Evolutionary conservation across 64 coral and sea anemone genomes (phyloP).

Genomic region (Trachythela sp.): DNA sequence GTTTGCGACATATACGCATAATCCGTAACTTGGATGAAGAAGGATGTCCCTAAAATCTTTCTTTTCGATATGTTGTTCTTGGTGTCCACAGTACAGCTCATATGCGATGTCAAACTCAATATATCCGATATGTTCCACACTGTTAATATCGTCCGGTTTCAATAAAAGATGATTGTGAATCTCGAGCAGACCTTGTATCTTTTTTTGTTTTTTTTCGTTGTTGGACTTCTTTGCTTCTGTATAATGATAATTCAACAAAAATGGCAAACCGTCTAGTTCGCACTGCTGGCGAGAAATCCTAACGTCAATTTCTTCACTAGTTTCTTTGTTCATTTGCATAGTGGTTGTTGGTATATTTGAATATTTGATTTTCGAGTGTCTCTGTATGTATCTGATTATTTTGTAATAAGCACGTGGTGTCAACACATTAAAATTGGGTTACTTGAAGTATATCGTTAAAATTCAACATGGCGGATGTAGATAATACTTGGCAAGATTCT

Average conservation of each 20-base stretch:
- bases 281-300: constrained; percentile 48
- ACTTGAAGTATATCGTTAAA: too few species aligned
- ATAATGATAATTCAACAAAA: constrained; percentile 48
- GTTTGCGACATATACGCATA: constrained; percentile 49
- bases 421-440: background rate
- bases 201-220: constrained; percentile 45
- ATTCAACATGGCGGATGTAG: too few species aligned
- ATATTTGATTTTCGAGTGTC: too few species aligned
- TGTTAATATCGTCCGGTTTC: constrained; percentile 38
- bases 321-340: too few species aligned
- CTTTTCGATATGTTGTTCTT: constrained; percentile 49
- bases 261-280: constrained; percentile 18
- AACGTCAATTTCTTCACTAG: constrained; percentile 26
- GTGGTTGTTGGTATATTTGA: too few species aligned
- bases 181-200: constrained; percentile 51
- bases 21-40: constrained; percentile 47
- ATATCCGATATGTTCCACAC: constrained; percentile 41
- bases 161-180: constrained; percentile 61
- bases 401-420: too few species aligned
- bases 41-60: constrained; percentile 56
- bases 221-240: constrained; percentile 49
- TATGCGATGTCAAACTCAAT: constrained; percentile 56
- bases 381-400: too few species aligned
- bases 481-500: too few species aligned
- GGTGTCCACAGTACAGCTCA: constrained; percentile 60